These are phyloP conservation scores for Varecia variegata DNA, from an alignment of 2,797 vertebrate genomes.

Conservation along the genomic window DNA sequence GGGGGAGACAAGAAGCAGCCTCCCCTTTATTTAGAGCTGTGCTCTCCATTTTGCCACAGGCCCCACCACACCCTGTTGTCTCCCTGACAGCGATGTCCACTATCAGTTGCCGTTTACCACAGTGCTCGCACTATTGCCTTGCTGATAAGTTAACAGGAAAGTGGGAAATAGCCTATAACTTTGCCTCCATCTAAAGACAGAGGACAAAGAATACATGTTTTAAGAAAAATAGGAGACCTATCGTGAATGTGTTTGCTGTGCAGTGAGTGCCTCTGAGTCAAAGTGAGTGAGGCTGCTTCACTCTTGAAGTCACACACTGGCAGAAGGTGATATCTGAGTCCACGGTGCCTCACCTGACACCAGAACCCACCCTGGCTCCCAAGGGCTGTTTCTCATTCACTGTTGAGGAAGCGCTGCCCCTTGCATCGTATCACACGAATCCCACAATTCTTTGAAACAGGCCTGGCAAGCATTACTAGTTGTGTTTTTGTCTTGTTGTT, in stretches of 20 bases:
- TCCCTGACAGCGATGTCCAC: accelerated
- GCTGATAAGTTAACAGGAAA: neutral
- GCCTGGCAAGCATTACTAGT: neutral
- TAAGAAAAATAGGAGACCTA: neutral
- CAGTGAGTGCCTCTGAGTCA: accelerated
- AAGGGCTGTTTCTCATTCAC: neutral
- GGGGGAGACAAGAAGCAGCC: neutral
- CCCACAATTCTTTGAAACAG: neutral
- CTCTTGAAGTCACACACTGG: neutral
- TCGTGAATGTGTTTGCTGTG: neutral
- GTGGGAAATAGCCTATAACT: neutral
- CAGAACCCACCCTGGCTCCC: neutral
- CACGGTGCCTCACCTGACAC: neutral
- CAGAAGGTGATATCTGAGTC: too few relatives aligned
- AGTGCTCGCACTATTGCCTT: neutral
- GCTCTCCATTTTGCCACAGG: neutral
- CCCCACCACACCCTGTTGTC: neutral
- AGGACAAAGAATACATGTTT: neutral
- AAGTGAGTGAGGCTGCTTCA: neutral
- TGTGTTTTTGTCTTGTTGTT: too few relatives aligned
- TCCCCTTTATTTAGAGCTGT: accelerated
- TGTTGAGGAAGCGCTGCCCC: accelerated
- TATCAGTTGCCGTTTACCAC: neutral
- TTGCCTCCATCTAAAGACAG: neutral
- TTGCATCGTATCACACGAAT: accelerated